phyloP scores from a whole-genome alignment of 2,797 vertebrate species.

The Catostomus latipinnis region DNA sequence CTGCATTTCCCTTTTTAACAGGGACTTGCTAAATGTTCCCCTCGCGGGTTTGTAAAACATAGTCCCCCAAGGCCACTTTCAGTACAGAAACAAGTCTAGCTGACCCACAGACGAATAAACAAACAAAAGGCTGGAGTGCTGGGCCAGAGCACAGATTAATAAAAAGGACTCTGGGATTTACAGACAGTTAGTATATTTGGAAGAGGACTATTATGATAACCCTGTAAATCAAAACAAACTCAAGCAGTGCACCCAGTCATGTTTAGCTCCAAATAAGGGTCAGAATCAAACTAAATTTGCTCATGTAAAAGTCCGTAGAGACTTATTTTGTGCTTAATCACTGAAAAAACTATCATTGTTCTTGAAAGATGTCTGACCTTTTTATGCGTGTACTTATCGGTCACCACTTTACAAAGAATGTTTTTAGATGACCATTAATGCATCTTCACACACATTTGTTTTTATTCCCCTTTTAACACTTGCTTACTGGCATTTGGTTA shows the following conservation, averaged over 20 bases:
- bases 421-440: background rate
- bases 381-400: background rate
- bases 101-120: slow-evolving; percentile 56
- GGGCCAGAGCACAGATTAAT: slow-evolving; percentile 45
- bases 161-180: slow-evolving; percentile 48
- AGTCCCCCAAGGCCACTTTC: slow-evolving; percentile 59
- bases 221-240: slow-evolving; percentile 58
- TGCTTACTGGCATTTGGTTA: background rate
- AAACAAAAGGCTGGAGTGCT: slow-evolving; percentile 52
- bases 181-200: slow-evolving; percentile 55
- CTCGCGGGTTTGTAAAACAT: slow-evolving; percentile 36
- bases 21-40: slow-evolving; percentile 37
- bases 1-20: slow-evolving; percentile 56
- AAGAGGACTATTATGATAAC: slow-evolving; percentile 55
- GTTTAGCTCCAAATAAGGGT: slow-evolving; percentile 56
- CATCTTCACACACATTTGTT: background rate
- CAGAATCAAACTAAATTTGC: slow-evolving; percentile 53
- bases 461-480: too few species aligned
- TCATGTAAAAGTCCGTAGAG: slow-evolving; percentile 45
- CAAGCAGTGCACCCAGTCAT: slow-evolving; percentile 43
- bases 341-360: slow-evolving; percentile 17
- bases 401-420: background rate
- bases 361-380: background rate
- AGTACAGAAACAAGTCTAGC: slow-evolving; percentile 54
- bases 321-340: slow-evolving; percentile 31